Percentiles rank a stretch among this genome's conserved stretches.
Conservation (phyloP, 2,797 vertebrate genomes). For the Rachycentron canadum region DNA sequence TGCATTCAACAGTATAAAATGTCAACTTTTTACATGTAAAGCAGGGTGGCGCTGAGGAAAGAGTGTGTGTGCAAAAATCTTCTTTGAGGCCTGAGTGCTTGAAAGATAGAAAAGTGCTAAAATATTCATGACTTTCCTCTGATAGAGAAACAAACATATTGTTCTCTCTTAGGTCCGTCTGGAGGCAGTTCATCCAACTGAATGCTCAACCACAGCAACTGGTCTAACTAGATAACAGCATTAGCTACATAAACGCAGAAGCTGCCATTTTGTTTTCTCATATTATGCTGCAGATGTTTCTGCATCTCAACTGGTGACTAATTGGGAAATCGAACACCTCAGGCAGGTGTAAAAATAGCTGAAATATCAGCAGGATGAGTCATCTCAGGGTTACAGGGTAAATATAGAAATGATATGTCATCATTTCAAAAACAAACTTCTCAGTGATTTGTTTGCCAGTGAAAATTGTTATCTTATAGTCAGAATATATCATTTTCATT, state of each 20-base stretch:
- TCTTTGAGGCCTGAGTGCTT: constrained; percentile 15
- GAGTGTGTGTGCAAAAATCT: constrained; percentile 2
- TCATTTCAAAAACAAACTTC: constrained; percentile 12
- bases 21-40: too few relatives aligned
- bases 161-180: too few relatives aligned
- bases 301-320: constrained; percentile 32
- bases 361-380: background rate
- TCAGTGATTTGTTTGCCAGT: background rate
- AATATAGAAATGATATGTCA: constrained; percentile 7
- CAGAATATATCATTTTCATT: constrained; percentile 32
- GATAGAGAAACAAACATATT: too few relatives aligned
- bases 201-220: constrained; percentile 23
- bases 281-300: constrained; percentile 11
- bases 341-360: constrained; percentile 31
- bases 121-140: too few relatives aligned
- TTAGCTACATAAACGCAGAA: background rate
- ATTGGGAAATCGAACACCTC: constrained; percentile 35
- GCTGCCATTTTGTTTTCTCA: constrained; percentile 10
- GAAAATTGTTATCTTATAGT: constrained; percentile 8
- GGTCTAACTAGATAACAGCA: background rate
- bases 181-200: background rate
- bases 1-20: too few relatives aligned
- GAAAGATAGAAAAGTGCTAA: background rate
- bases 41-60: background rate
- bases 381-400: background rate